phyloP scores from a whole-genome alignment of 2,113 vertebrate species.

The Pandion haliaetus region DNA sequence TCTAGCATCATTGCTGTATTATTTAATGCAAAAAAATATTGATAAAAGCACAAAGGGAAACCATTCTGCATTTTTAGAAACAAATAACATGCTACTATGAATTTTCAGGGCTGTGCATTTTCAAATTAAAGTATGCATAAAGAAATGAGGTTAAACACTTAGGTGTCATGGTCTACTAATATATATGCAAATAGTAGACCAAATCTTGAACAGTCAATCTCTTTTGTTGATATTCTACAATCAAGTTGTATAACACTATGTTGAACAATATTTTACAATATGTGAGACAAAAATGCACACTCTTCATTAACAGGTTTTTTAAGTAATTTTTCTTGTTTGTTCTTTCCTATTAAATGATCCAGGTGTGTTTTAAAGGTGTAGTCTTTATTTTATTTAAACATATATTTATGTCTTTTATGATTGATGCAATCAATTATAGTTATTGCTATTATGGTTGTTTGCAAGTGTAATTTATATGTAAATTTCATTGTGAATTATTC shows the following conservation, averaged over 20 bases:
- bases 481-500: slow-evolving; percentile 43
- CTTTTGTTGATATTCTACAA: background rate
- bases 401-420: background rate
- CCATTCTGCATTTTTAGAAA: background rate
- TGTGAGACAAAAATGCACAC: background rate
- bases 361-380: background rate
- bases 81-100: background rate
- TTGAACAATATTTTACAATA: background rate
- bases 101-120: background rate
- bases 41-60: background rate
- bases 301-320: background rate
- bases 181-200: background rate
- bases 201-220: background rate
- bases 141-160: background rate
- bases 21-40: background rate
- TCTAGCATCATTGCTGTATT: background rate
- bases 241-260: background rate
- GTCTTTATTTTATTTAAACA: background rate
- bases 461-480: slow-evolving; percentile 9
- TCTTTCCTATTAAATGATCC: background rate
- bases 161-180: background rate
- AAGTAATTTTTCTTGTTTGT: background rate
- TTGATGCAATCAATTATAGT: background rate
- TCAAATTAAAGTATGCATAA: background rate
- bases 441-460: background rate